These are phyloP conservation scores for Mungos mungo DNA, from an alignment of 2,113 vertebrate genomes.

Conservation along the genomic window DNA sequence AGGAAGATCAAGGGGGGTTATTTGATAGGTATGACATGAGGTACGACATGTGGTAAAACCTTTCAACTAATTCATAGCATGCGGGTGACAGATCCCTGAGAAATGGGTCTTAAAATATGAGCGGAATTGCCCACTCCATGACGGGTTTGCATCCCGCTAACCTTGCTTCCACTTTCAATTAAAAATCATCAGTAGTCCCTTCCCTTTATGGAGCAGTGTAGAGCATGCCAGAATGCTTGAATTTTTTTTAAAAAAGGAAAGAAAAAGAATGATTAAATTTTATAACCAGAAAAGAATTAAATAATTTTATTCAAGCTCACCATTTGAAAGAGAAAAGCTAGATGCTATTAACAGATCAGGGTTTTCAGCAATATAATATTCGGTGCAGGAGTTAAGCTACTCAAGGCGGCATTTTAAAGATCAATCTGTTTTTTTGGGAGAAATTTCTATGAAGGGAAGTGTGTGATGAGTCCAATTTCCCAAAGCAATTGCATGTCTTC, in stretches of 20 bases:
- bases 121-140: accelerated
- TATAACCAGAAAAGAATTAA: background rate
- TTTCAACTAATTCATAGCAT: background rate
- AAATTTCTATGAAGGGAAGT: background rate
- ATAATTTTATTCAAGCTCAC: background rate
- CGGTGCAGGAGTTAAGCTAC: background rate
- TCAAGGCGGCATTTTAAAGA: background rate
- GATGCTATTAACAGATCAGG: background rate
- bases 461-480: background rate
- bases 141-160: accelerated
- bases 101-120: background rate
- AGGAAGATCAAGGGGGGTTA: background rate
- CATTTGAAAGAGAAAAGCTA: background rate
- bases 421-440: background rate
- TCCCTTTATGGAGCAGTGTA: too few species aligned
- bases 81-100: background rate
- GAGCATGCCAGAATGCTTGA: background rate
- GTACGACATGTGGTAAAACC: background rate
- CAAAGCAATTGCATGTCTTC: background rate
- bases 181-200: background rate
- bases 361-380: background rate
- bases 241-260: background rate
- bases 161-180: background rate
- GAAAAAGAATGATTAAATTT: background rate
- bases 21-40: background rate